A percentile compares a stretch with the other conserved stretches of the same genome.
Conservation (phyloP, 2,888 invertebrate species). For the Ormyrus pomaceus region DNA sequence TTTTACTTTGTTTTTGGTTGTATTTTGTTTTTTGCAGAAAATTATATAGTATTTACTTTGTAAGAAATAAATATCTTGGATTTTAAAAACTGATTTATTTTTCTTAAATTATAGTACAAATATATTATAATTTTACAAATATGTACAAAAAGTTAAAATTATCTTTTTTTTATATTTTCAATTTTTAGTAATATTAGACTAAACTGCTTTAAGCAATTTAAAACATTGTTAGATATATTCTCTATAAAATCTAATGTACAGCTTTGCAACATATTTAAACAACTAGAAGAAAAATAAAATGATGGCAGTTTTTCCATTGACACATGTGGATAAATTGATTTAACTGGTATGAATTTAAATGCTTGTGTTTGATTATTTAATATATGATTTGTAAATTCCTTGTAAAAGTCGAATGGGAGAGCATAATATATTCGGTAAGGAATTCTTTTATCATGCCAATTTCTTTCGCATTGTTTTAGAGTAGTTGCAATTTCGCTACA, state of each 20-base stretch:
- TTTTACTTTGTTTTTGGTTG: too few species aligned
- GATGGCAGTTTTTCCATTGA: conserved; percentile 84
- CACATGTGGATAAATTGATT: conserved; percentile 85
- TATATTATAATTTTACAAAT: too few species aligned
- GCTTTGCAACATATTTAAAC: conserved; percentile 62
- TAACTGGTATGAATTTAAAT: conserved; percentile 76
- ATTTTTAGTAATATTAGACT: conserved; percentile 77
- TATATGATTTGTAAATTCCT: conserved; percentile 77
- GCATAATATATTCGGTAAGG: conserved; percentile 84
- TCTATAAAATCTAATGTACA: conserved; percentile 64
- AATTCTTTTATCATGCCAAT: conserved; percentile 77
- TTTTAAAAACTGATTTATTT: too few species aligned
- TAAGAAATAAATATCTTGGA: too few species aligned
- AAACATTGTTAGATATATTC: conserved; percentile 72
- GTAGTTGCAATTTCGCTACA: conserved; percentile 79
- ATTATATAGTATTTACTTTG: too few species aligned
- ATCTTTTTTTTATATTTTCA: conserved; percentile 61
- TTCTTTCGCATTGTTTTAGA: conserved; percentile 79
- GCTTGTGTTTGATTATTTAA: conserved; percentile 72
- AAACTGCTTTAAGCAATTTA: conserved; percentile 76
- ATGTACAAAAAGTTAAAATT: conserved; percentile 28
- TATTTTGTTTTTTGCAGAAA: too few species aligned
- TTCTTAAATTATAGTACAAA: too few species aligned
- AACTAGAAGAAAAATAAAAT: conserved; percentile 75
- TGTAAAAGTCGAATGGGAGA: conserved; percentile 82